Percentiles rank a stretch among this genome's conserved stretches.
Evolutionary conservation across 2,888 invertebrate species (phyloP).

Genomic region (Calephelis perditalis): DNA sequence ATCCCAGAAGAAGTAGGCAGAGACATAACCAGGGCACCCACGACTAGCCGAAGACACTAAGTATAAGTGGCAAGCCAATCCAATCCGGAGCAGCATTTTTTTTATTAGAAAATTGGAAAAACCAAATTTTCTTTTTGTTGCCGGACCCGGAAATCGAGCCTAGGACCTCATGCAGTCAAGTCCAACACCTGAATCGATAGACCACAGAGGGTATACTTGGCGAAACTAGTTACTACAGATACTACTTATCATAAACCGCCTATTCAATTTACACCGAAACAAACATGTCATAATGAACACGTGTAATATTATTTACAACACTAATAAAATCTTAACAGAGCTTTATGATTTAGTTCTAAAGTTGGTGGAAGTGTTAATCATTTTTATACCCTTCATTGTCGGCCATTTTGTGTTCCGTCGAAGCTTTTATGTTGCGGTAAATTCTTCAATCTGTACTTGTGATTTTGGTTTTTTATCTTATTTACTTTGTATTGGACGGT

Average conservation of each 20-base stretch:
- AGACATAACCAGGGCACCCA: too few species aligned
- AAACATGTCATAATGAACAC: background rate
- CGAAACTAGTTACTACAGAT: too few species aligned
- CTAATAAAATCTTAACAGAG: background rate
- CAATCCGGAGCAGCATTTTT: too few species aligned
- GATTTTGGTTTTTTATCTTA: background rate
- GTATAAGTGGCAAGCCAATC: too few species aligned
- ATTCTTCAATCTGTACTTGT: background rate
- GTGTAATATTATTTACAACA: slow-evolving; percentile 3
- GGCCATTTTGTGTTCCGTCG: background rate
- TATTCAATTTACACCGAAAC: background rate
- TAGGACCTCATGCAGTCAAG: too few species aligned
- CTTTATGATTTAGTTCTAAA: background rate
- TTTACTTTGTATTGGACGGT: background rate
- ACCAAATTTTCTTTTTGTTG: too few species aligned
- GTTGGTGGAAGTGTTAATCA: background rate
- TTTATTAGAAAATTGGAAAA: too few species aligned
- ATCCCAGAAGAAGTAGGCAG: too few species aligned
- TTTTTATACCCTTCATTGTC: background rate
- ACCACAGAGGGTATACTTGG: too few species aligned
- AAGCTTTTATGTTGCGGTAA: background rate
- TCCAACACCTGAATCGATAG: too few species aligned
- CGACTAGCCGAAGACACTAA: too few species aligned
- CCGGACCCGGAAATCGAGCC: too few species aligned
- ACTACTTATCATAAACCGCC: background rate